Base-by-base conservation (phyloP, 2,113 vertebrate genomes). In the Aramus guarauna region DNA sequence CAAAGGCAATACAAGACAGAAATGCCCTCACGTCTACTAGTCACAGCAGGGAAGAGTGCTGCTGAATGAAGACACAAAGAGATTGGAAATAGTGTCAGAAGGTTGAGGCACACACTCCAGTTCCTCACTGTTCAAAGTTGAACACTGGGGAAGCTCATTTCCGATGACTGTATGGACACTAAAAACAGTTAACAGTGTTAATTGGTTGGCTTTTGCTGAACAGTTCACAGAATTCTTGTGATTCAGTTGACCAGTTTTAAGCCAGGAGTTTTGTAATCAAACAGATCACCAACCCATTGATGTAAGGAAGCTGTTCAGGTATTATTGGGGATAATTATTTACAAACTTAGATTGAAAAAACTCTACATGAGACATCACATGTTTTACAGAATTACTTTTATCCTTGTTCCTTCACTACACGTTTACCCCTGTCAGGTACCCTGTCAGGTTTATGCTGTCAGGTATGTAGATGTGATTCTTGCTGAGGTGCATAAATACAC, bases 1-100 rank as follows among this genome's bases (percentile, higher is more conserved):
- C 94, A 85, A 95, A 97, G 94, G 95, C 96, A 97, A 97, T 27
- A 67, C 85, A 96, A 97, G 97, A 90, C 92, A 97, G 97, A 95
- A 96, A 96, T 97, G 96, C 97, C 96, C 98, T 95, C 72, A 39
- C 52, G 91, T 97, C 97, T 93, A 66, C 93, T 87, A 12, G 22
- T 93, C 97, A 62, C 93, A 88, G 95, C 92, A 36, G 96, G 97
- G 96, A 94, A 60, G 69, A 90, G 93, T 30, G 84, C 90, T 92
- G 96, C 95, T 92, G 88, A 87, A 96, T 59, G 88, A 48, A 95
- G 97, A 92, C 81, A 92, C 67, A 87, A 77, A 96, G 86, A 76
- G 92, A 74, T 62, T 34, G 71, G 85, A 71, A 91, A 64, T 59
- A 74, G 95, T 86, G 84, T 37, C 48, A 50, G 37, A 37, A 92